Evolutionary conservation across 2,113 vertebrate genomes (phyloP).

Genomic region (Protobothrops mucrosquamatus): DNA sequence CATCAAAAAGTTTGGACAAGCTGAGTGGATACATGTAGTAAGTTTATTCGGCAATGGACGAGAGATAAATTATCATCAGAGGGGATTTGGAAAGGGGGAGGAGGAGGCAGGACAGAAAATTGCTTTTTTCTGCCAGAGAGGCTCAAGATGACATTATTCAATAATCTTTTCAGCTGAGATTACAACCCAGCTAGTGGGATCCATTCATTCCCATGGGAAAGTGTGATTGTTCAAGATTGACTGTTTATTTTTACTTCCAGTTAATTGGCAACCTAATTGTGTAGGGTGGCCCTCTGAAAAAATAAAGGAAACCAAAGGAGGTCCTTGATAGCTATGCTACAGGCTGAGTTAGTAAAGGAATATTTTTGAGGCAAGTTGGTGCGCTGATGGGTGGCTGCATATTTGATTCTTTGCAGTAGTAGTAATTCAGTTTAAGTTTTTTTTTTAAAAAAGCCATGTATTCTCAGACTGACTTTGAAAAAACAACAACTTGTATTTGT

Average conservation of each 20-base stretch:
- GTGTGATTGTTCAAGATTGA: not conserved
- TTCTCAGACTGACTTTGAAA: not conserved
- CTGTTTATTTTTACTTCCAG: not conserved
- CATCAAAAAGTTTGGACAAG: not conserved
- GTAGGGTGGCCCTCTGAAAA: not conserved
- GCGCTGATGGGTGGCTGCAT: not conserved
- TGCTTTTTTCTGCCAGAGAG: not conserved
- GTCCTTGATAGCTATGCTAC: not conserved
- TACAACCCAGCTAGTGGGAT: not conserved
- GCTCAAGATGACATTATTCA: not conserved
- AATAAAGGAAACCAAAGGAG: not conserved
- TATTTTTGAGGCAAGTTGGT: not conserved
- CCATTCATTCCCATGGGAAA: not conserved
- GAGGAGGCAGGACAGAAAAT: not conserved
- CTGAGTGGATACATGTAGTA: not conserved
- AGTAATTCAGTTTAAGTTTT: not conserved
- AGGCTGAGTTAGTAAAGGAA: not conserved
- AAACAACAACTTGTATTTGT: not conserved
- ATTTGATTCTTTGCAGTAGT: not conserved
- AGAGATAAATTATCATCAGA: not conserved
- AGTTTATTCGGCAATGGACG: not conserved
- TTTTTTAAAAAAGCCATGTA: not conserved
- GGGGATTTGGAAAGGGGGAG: not conserved
- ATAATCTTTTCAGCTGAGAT: constrained; percentile 16
- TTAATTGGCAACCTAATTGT: not conserved